Evolutionary conservation across 2,888 invertebrate genomes (phyloP), one percentile per base, ranked within the genome.

Genomic region (Tachina fera): DNA sequence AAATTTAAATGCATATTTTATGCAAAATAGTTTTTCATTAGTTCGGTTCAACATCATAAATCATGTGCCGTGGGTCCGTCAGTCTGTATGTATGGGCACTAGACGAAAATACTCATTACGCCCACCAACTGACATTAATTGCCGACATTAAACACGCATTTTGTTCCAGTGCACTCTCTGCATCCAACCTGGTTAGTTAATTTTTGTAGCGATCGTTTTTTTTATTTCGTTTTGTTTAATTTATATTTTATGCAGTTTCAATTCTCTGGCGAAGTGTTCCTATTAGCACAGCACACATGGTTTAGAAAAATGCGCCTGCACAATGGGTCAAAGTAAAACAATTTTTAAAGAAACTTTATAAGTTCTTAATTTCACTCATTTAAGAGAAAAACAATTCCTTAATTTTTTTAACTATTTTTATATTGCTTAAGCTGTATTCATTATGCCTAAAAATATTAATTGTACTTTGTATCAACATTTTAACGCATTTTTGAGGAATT

Each of bases 91-190:
- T 49, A 31, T 31, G 49, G 19, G n/a, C 51, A 58, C 51, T 31
- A 49, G 31, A 70, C 56, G 47, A 70, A 74, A 75, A 75, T 68
- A 78, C 84, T 84, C 84, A 87, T 87, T 87, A 87, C 87, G 87
- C 87, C 87, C 87, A 87, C 87, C 67, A 65, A 72, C 75, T 84
- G 87, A 84, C 87, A 84, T 82, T 87, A 87, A 87, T 84, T 84
- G 84, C 82, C 74, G 71, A 78, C 87, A 83, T 86, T 86, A 83
- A 84, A 79, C 58, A 82, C 78, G 83, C 83, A 84, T 79, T 79
- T 65, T 56, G 65, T 68, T 68, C 58, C 74, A 74, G 58, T 58
- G 31, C 41, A 43, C 22, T 22, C 67, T 67, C 67, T 74, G 74
- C 39, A 53, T 61, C 45, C 71, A 71, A 74, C 70, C 75, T 49